Evolutionary conservation across 2,797 vertebrate genomes (phyloP).

Genomic region (Syngnathus acus): DNA sequence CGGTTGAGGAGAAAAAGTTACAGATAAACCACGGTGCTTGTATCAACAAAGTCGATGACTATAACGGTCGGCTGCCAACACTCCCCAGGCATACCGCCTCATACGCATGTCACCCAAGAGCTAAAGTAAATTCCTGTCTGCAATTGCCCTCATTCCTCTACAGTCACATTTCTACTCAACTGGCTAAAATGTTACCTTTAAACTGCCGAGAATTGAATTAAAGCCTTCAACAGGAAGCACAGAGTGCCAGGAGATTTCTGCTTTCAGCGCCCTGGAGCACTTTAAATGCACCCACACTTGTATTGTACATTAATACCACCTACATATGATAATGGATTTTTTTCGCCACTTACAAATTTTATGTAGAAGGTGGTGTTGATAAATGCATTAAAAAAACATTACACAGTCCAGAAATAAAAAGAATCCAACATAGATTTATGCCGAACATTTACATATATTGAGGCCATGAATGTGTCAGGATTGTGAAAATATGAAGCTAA

Average conservation of each 20-base stretch:
- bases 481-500: slow-evolving; percentile 34
- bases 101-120: neutral
- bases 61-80: too few relatives aligned
- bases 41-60: neutral
- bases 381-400: neutral
- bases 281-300: slow-evolving; percentile 53
- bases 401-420: neutral
- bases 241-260: slow-evolving; percentile 36
- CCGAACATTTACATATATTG: slow-evolving; percentile 2
- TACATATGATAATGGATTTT: slow-evolving; percentile 55
- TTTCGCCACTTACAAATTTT: neutral
- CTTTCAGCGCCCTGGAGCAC: slow-evolving; percentile 40
- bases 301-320: slow-evolving; percentile 55
- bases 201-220: slow-evolving; percentile 25
- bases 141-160: neutral
- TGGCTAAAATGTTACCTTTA: neutral
- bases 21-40: neutral
- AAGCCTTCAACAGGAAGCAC: slow-evolving; percentile 22
- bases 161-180: slow-evolving; percentile 2
- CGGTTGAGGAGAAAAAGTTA: slow-evolving; percentile 5
- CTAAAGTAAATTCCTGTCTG: neutral
- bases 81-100: too few relatives aligned
- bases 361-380: neutral
- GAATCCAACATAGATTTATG: neutral
- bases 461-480: slow-evolving; percentile 24